phyloP scores from a whole-genome alignment of 2,888 invertebrate genomes.

The Ochropleura leucogaster region DNA sequence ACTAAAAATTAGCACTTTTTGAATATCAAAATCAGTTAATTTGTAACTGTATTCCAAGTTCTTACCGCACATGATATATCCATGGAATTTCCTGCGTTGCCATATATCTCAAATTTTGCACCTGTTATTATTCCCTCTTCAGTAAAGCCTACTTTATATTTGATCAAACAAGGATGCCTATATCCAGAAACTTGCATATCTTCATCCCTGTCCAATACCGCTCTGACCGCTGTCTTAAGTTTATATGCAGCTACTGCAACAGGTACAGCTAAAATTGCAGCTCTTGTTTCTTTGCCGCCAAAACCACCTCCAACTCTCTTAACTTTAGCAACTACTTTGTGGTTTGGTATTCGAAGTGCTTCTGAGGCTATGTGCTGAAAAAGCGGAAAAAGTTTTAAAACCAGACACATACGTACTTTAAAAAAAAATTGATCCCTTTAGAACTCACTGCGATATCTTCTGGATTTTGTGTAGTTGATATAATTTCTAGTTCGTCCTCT shows the following conservation, averaged over 20 bases:
- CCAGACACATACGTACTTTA: not conserved
- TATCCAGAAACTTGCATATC: slow-evolving; percentile 96
- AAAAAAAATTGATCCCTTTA: no score
- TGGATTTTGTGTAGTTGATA: slow-evolving; percentile 95
- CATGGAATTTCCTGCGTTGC: slow-evolving; percentile 93
- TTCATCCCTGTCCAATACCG: slow-evolving; percentile 95
- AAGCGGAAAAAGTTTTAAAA: slow-evolving; percentile 16
- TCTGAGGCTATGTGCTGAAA: slow-evolving; percentile 91
- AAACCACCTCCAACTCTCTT: slow-evolving; percentile 97
- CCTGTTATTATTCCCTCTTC: slow-evolving; percentile 92
- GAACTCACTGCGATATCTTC: slow-evolving; percentile 92
- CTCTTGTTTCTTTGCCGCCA: slow-evolving; percentile 96
- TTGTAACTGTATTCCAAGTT: not conserved
- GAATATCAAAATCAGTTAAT: not conserved
- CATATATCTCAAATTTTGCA: slow-evolving; percentile 91
- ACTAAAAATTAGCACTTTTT: not conserved
- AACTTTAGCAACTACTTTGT: slow-evolving; percentile 92
- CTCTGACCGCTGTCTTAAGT: slow-evolving; percentile 93
- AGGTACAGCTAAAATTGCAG: slow-evolving; percentile 91
- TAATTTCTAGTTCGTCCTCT: slow-evolving; percentile 96
- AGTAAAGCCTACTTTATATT: slow-evolving; percentile 94
- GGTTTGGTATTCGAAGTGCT: slow-evolving; percentile 92
- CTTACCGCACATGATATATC: slow-evolving; percentile 93
- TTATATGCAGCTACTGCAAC: slow-evolving; percentile 94
- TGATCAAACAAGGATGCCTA: slow-evolving; percentile 94